Base-by-base conservation (phyloP, 1,140 invertebrate genomes). In the Penaeus japonicus region DNA sequence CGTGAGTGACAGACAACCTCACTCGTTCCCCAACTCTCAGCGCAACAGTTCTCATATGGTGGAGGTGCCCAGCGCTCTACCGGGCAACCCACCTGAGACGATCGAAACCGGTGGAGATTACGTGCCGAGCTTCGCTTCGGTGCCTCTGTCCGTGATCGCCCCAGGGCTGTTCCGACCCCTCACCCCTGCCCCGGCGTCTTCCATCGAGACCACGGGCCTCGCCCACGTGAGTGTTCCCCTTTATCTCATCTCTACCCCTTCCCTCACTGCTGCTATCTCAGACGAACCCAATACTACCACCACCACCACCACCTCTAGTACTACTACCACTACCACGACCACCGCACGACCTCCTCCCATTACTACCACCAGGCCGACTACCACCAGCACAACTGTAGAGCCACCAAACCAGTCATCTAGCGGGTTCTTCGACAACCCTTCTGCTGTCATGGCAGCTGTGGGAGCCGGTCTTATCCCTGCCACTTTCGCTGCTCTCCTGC, bases 381-480 rank as follows among this genome's bases (percentile, higher is more conserved):
- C 24, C 39, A 75, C 22, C 59, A 75, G 24, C 59, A 35, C 77
- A 18, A 39, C 77, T 2, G 73, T 24, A n/a, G 32, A 59, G 17
- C 12, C n/a, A n/a, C 80, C 32, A 53, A 18, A 55, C 0, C 30
- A 27, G 30, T 20, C 73, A 18, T 27, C 73, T 20, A 24, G 24
- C 20, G 39, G 27, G 30, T 39, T 88, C 12, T 27, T 88, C 5
- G 78, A 81, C 65, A 88, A 84, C 59, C 87, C 87, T 35, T 83
- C 32, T 35, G 73, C 81, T n/a, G 87, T 88, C n/a, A 88, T 88
- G 87, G 87, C 87, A 12, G 80, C 80, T 10, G 86, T 88, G 47
- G 81, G 87, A 27, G 87, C 87, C 39, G 87, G 87, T 7, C 27
- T 87, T 5, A 39, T 88, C 39, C 86, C 86, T 5, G 70, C 81